A percentile compares a stretch with the other conserved stretches of the same genome.
Conservation (phyloP, 2,113 vertebrate species). For the Phrynocephalus versicolor region DNA sequence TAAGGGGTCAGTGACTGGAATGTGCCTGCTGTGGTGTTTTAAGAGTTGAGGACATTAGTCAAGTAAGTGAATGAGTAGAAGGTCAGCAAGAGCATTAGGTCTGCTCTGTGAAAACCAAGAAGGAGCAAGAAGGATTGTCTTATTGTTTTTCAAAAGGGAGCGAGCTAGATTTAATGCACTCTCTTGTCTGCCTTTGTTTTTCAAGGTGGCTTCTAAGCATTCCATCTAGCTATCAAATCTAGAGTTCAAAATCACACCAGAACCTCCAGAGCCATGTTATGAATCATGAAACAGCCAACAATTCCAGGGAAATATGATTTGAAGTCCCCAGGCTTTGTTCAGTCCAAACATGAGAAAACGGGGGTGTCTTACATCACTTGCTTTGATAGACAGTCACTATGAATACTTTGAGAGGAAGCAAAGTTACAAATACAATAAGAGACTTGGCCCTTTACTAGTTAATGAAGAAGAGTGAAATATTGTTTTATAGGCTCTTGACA, state of each 20-base stretch:
- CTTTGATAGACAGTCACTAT: not conserved
- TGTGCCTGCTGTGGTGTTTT: slow-evolving; percentile 72
- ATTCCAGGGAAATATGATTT: not conserved
- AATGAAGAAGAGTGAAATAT: not conserved
- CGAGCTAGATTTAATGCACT: not conserved
- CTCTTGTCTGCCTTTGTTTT: not conserved
- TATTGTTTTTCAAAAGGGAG: slow-evolving; percentile 47
- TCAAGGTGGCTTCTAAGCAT: not conserved
- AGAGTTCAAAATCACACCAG: not conserved
- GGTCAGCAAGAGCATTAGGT: slow-evolving; percentile 60
- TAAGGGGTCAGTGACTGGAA: slow-evolving; percentile 66
- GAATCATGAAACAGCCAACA: not conserved
- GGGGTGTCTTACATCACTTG: not conserved
- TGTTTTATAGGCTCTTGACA: not conserved
- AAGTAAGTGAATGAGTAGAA: slow-evolving; percentile 56
- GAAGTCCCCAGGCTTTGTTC: not conserved
- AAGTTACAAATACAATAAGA: too few relatives aligned
- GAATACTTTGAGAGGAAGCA: not conserved
- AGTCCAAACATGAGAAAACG: not conserved
- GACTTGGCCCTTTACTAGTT: not conserved
- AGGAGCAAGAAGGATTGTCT: not conserved
- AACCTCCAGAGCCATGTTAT: not conserved
- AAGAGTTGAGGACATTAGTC: slow-evolving; percentile 72
- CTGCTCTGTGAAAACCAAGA: slow-evolving; percentile 39
- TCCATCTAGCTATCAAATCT: not conserved